Evolutionary conservation across 2,113 vertebrate genomes (phyloP), one percentile per base, ranked within the genome.

Genomic region (Sylvia atricapilla): DNA sequence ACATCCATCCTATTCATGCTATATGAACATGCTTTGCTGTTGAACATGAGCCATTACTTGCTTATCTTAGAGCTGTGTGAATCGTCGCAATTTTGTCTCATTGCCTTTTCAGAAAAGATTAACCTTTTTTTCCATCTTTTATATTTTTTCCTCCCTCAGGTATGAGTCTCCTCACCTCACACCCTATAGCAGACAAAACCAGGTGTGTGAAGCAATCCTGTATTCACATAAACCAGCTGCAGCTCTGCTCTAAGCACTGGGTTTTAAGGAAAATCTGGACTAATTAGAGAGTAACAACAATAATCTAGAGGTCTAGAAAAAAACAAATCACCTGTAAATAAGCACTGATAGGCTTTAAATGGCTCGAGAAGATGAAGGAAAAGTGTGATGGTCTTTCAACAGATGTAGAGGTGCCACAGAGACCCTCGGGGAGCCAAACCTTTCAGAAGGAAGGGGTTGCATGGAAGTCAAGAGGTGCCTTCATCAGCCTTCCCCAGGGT

Each of bases 1-100:
- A 80, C 95, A 96, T 96, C 86, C 94, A 97, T 96, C 93, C 92
- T 95, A 96, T 96, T 97, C 93, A 96, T 94, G 93, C 85, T 95
- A 75, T 78, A 95, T 97, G 95, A 96, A 96, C 93, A 96, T 94
- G 94, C 76, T 92, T 93, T 80, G 94, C 80, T 96, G 95, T 88
- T 96, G 95, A 96, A 95, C 92, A 96, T 89, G 88, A 97, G 85
- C 90, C 89, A 89, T 96, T 96, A 96, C 90, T 96, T 95, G 83
- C 92, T 96, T 96, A 95, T 97, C 95, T 96, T 87, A 72, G 79
- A 90, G 85, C 72, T 55, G 85, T 64, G 73, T 75, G 92, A 96
- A 93, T 94, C 13, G 44, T 35, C 58, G 83, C 92, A 94, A 95
- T 96, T 96, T 96, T 92, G 73, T 89, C 94, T 87, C 83, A 53